Evolutionary conservation across 2,888 invertebrate genomes (phyloP).

Genomic region (Ichneumon xanthorius): DNA sequence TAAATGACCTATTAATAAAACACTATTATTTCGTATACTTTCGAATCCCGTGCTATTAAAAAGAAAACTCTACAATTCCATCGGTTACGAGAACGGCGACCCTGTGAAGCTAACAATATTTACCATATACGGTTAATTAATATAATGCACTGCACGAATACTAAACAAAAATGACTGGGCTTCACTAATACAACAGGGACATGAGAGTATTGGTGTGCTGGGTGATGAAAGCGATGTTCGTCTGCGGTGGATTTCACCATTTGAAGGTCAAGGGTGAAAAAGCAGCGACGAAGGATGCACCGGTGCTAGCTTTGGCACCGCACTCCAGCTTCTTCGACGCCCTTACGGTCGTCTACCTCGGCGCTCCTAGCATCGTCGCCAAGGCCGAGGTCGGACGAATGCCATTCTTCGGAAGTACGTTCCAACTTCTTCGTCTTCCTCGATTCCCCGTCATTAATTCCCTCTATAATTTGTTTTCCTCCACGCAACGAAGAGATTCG

Average conservation of each 20-base stretch:
- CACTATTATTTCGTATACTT: no score
- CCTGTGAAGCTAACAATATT: no score
- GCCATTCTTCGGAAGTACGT: conserved; percentile 96
- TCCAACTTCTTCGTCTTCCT: conserved; percentile 70
- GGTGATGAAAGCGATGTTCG: conserved; percentile 91
- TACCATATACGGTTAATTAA: no score
- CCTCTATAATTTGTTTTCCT: not conserved
- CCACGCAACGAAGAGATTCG: not conserved
- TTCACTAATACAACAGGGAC: conserved; percentile 85
- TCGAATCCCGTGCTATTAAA: no score
- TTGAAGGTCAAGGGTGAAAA: conserved; percentile 90
- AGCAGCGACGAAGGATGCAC: conserved; percentile 90
- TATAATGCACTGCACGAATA: not conserved
- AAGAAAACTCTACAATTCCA: no score
- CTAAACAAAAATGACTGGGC: conserved; percentile 13
- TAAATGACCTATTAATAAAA: no score
- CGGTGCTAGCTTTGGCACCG: conserved; percentile 94
- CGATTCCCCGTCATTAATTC: conserved; percentile 17
- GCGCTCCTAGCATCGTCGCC: conserved; percentile 96
- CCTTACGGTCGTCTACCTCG: conserved; percentile 92
- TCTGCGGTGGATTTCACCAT: conserved; percentile 93
- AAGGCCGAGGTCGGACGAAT: conserved; percentile 93
- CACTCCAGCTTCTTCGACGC: conserved; percentile 97
- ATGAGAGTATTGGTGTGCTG: conserved; percentile 89
- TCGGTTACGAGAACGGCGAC: no score